These are phyloP conservation scores for Leucopternis melanops DNA, from an alignment of 2,113 vertebrate genomes.

Conservation along the genomic window DNA sequence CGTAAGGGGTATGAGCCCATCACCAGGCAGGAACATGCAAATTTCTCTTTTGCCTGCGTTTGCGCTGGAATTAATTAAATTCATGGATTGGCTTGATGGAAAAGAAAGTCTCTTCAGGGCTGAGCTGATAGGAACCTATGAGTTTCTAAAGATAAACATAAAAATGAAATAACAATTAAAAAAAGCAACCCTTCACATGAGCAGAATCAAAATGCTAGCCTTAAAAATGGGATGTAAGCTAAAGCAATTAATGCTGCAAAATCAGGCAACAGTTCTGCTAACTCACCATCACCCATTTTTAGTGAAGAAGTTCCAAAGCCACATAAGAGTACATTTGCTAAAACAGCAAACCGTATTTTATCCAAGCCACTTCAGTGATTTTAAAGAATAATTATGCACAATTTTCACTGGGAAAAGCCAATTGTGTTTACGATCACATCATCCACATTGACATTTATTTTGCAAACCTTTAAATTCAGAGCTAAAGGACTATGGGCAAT, in stretches of 20 bases:
- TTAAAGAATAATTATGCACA: neutral
- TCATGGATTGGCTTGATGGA: neutral
- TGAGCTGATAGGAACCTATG: neutral
- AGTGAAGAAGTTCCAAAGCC: neutral
- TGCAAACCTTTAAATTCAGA: neutral
- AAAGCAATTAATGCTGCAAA: neutral
- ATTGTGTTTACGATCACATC: neutral
- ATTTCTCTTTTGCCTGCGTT: neutral
- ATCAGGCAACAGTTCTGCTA: neutral
- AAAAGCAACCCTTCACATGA: neutral
- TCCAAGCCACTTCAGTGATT: neutral
- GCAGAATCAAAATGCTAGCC: neutral
- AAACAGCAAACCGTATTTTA: neutral
- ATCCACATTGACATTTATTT: neutral
- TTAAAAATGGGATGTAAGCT: neutral
- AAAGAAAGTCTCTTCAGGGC: neutral
- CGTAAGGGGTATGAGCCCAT: neutral
- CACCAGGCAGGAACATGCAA: neutral
- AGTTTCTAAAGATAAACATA: neutral
- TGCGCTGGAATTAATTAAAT: neutral
- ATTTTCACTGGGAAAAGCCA: neutral
- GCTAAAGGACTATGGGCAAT: neutral
- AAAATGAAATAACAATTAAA: neutral
- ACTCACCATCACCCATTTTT: neutral
- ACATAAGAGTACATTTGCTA: neutral